Base-by-base conservation (phyloP, 2,797 vertebrate species). In the Chloroceryle amazona region DNA sequence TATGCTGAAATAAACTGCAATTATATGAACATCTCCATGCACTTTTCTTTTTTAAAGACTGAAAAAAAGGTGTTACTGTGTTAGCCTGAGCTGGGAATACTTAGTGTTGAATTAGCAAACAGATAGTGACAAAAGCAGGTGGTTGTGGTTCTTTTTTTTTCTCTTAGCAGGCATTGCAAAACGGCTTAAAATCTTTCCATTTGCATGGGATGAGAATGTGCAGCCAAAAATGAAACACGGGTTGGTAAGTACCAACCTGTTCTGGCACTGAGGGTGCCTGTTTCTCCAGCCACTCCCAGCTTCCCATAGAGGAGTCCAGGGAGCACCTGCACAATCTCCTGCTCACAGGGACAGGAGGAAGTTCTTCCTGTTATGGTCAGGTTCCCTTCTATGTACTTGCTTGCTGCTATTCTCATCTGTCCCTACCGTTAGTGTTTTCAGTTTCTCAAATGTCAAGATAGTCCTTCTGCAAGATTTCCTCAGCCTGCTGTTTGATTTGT, bases 1-100 rank as follows among this genome's bases (percentile, higher is more conserved):
- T 94, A 90, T 21, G 46, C 90, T 96, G 94, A 93, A 93, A 92
- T 76, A 93, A 93, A 93, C 41, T 55, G 52, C 83, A 95, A 94
- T 97, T 94, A 94, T 42, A 61, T 5, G 31, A 96, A 95, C 86
- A 86, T 63, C 41, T 92, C 60, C 49, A 8, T 55, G 51, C 4
- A 3, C 35, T 63, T 66, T 73, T 73, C 39, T n/a, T 51, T 18
- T 79, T 39, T 5, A 33, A 84, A 47, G n/a, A 58, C 37, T 63
- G 35, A 29, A n/a, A 78, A 31, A 72, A 89, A 75, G 21, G 41
- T 76, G 47, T 65, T 42, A 46, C 23, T 4, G 20, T 54, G 55
- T 86, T 89, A 84, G 55, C 52, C 70, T 66, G 70, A 86, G 92
- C 83, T 90, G 81, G 17, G 63, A 22, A 57, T 61, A 78, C 44